Evolutionary conservation across 2,113 vertebrate species (phyloP), one percentile per base, ranked within the genome.

Genomic region (Petrocephalus zakoni): DNA sequence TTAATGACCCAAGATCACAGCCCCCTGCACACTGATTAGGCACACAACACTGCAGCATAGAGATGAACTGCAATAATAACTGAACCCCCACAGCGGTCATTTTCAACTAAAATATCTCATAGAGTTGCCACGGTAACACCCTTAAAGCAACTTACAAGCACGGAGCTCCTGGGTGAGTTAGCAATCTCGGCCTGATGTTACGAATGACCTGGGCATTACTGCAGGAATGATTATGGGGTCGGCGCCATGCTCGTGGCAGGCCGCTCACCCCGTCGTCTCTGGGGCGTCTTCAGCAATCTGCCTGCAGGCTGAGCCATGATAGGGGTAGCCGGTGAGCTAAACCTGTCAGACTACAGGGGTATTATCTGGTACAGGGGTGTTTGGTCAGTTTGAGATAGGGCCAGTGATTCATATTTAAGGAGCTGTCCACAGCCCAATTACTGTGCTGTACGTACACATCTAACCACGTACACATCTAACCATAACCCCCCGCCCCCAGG

Each of bases 31-130:
- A 34, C 88, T 51, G 83, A 89, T 68, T 42, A 52, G 47, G 8
- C 5, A 42, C 34, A 34, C 29, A n/a, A 81, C 78, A 87, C 22
- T 37, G 49, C 37, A 58, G 34, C 8, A 46, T 25, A 13, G 82
- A 64, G 82, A 58, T 49, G 37, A 88, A 46, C 53, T 17, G 1
- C 53, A 52, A 29, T n/a, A 53, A 61, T n/a, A 85, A n/a, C 58
- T 56, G n/a, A 88, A 81, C 37, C 11, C 81, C 49, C 42, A 25
- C 68, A 72, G 64, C 56, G n/a, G 49, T 68, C 37, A 53, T 89
- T 15, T 29, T 64, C 25, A 88, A 88, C 15, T 78, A 75, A 25
- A 68, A 68, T 85, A 88, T 85, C 88, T 46, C 42, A 17, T 85
- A 75, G 64, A 56, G 46, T 15, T 29, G 88, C 25, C 47, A 83